phyloP scores from a whole-genome alignment of 2,113 vertebrate genomes.

The Mormyrus lacerda region DNA sequence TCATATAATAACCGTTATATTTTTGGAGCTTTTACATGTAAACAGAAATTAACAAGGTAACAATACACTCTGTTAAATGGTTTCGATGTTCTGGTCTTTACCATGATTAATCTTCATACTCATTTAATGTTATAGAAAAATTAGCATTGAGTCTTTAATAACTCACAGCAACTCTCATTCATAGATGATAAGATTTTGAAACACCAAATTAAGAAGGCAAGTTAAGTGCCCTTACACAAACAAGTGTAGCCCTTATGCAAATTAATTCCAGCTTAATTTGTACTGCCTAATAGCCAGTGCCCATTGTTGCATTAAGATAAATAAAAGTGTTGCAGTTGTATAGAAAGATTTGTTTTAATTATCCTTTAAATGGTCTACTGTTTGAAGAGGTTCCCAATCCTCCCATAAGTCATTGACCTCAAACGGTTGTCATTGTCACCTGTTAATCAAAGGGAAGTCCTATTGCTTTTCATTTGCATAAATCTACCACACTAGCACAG shows the following conservation, averaged over 20 bases:
- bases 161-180: slow-evolving; percentile 13
- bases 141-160: slow-evolving; percentile 25
- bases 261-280: slow-evolving; percentile 19
- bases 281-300: slow-evolving; percentile 3
- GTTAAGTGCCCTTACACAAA: not conserved
- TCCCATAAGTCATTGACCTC: not conserved
- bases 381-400: slow-evolving; percentile 9
- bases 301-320: not conserved
- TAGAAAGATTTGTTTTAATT: not conserved
- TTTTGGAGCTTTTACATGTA: not conserved
- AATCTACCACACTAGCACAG: not conserved
- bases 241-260: not conserved
- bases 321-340: not conserved
- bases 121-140: not conserved
- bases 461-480: slow-evolving; percentile 16
- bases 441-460: slow-evolving; percentile 19
- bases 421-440: slow-evolving; percentile 21
- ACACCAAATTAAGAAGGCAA: not conserved
- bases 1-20: not conserved
- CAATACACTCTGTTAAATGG: not conserved
- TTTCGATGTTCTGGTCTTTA: slow-evolving; percentile 26
- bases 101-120: slow-evolving; percentile 36
- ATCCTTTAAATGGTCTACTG: not conserved
- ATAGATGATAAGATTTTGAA: slow-evolving; percentile 31
- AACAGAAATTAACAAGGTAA: not conserved